Percentiles rank a stretch among this genome's conserved stretches.
phyloP scores from a whole-genome alignment of 2,888 invertebrate species.

The Cheilosia scutellata region DNA sequence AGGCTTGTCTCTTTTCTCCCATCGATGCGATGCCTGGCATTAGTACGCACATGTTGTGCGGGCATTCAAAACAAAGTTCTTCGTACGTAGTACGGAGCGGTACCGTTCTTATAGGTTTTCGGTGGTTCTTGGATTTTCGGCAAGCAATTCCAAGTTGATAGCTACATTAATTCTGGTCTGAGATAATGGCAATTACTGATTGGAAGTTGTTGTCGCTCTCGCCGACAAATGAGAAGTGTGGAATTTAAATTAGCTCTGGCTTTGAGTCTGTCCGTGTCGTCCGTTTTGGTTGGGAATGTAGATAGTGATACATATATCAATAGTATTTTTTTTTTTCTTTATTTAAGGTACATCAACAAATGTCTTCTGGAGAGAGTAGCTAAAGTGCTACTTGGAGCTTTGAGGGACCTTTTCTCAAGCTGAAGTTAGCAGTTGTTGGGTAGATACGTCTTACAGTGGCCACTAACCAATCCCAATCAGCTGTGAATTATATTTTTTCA shows the following conservation, averaged over 20 bases:
- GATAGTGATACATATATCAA: too few relatives aligned
- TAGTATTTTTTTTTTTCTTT: background rate
- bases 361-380: too few relatives aligned
- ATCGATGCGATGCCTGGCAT: background rate
- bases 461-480: too few relatives aligned
- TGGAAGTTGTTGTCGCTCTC: conserved; percentile 30
- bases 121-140: conserved; percentile 16
- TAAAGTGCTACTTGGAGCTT: too few relatives aligned
- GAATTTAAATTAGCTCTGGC: conserved; percentile 49
- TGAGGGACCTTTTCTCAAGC: too few relatives aligned
- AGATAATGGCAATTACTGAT: conserved; percentile 59
- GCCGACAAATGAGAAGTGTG: conserved; percentile 40
- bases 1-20: conserved; percentile 7
- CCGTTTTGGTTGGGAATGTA: too few relatives aligned
- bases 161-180: conserved; percentile 47
- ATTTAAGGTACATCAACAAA: too few relatives aligned
- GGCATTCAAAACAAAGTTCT: conserved; percentile 45
- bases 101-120: conserved; percentile 35
- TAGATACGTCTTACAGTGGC: too few relatives aligned
- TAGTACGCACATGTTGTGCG: conserved; percentile 56
- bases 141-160: conserved; percentile 42
- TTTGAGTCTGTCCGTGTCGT: background rate
- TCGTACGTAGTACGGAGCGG: conserved; percentile 4
- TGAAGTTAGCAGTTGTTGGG: too few relatives aligned
- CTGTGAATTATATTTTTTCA: too few relatives aligned